phyloP scores from a whole-genome alignment of 2,113 vertebrate genomes.

The Tylochromis polylepis region DNA sequence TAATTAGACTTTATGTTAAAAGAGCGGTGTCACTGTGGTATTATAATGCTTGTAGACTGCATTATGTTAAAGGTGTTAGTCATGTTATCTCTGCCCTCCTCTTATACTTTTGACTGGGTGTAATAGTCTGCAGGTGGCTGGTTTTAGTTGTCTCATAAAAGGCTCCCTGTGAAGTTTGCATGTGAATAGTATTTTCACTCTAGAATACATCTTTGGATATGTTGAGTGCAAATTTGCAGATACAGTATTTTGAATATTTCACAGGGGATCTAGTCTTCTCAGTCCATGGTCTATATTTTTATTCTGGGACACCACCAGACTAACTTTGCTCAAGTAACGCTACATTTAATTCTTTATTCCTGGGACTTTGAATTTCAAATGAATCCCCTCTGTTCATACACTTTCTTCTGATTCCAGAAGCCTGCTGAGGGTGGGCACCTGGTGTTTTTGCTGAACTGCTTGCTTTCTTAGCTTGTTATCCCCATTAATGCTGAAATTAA shows the following conservation, averaged over 20 bases:
- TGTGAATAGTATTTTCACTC: background rate
- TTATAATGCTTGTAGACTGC: background rate
- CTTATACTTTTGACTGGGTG: background rate
- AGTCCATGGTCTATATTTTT: background rate
- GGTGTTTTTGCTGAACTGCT: background rate
- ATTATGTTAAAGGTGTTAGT: background rate
- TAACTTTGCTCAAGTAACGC: background rate
- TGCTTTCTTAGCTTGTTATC: background rate
- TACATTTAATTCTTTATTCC: background rate
- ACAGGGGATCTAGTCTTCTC: background rate
- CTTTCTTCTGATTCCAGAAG: background rate
- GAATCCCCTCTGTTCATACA: background rate
- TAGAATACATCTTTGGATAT: background rate
- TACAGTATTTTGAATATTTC: background rate
- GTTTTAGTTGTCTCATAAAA: background rate
- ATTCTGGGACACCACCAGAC: background rate
- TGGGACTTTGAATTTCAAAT: background rate
- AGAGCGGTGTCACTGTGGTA: background rate
- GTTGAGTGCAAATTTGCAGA: rapidly evolving
- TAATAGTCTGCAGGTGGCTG: background rate
- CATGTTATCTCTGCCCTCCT: background rate
- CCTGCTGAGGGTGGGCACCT: background rate
- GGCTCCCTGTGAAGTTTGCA: background rate
- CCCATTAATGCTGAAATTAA: background rate
- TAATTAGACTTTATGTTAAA: background rate